Percentiles rank a stretch among this genome's conserved stretches.
Evolutionary conservation across 2,888 invertebrate species (phyloP).

Genomic region (Cerceris ruficornis): DNA sequence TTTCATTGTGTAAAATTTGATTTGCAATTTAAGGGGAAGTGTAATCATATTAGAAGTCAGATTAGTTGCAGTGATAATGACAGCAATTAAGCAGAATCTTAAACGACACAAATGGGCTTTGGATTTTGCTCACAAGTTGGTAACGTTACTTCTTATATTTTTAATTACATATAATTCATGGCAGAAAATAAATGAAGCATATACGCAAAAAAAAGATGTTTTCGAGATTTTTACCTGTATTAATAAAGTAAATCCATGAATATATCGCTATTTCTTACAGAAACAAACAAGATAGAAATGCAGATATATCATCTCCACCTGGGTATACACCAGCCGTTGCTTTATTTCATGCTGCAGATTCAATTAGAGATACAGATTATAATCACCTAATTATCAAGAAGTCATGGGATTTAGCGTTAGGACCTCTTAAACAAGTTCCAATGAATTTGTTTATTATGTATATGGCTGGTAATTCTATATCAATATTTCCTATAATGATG

Average conservation of each 20-base stretch:
- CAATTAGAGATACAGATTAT: conserved; percentile 91
- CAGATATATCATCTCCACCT: conserved; percentile 90
- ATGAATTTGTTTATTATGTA: conserved; percentile 99
- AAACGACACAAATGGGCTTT: conserved; percentile 77
- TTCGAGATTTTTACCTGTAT: neutral
- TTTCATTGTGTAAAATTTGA: too few relatives aligned
- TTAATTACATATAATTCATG: conserved; percentile 2
- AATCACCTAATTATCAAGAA: conserved; percentile 95
- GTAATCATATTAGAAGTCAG: too few relatives aligned
- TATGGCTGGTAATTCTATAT: conserved; percentile 99
- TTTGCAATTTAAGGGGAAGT: too few relatives aligned
- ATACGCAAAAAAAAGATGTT: neutral
- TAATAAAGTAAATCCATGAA: neutral
- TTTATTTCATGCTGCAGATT: conserved; percentile 88
- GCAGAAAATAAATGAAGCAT: neutral
- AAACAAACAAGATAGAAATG: conserved; percentile 78
- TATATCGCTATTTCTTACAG: conserved; percentile 59
- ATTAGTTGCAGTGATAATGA: conserved; percentile 27
- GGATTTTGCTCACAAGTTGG: conserved; percentile 78
- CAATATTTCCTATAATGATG: conserved; percentile 99
- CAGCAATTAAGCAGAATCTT: conserved; percentile 67
- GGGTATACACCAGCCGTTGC: conserved; percentile 90
- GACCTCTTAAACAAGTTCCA: conserved; percentile 97
- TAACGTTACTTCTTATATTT: conserved; percentile 34
- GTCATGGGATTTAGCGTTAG: conserved; percentile 98